A percentile compares a stretch with the other conserved stretches of the same genome.
Evolutionary conservation across 2,888 invertebrate genomes (phyloP).

Genomic region (Matsumyia berberina): DNA sequence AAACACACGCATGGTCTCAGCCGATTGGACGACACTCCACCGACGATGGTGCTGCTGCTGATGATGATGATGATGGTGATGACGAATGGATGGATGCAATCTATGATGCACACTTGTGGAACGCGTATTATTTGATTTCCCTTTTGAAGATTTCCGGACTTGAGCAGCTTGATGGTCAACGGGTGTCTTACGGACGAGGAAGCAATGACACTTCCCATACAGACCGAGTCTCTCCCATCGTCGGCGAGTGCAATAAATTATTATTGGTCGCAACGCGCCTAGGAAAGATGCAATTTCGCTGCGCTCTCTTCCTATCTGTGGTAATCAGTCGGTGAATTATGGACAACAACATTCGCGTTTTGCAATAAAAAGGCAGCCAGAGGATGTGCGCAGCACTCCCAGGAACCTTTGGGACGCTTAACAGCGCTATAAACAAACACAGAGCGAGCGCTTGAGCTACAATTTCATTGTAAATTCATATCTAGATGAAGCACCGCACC

Average conservation of each 20-base stretch:
- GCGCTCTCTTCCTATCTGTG: slow-evolving; percentile 37
- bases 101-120: slow-evolving; percentile 28
- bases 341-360: slow-evolving; percentile 43
- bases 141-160: slow-evolving; percentile 67
- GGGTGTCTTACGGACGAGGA: neutral
- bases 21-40: neutral
- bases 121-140: slow-evolving; percentile 49
- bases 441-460: slow-evolving; percentile 26
- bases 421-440: slow-evolving; percentile 43
- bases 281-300: neutral
- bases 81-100: slow-evolving; percentile 56
- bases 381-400: slow-evolving; percentile 41
- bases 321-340: slow-evolving; percentile 71
- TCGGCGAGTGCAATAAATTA: slow-evolving; percentile 31
- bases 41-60: neutral
- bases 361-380: slow-evolving; percentile 28
- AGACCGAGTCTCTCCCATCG: slow-evolving; percentile 4
- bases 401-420: slow-evolving; percentile 16
- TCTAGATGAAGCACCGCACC: slow-evolving; percentile 69
- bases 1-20: neutral
- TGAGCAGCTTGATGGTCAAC: slow-evolving; percentile 2
- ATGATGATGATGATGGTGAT: slow-evolving; percentile 39
- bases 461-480: slow-evolving; percentile 65
- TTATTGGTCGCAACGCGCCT: slow-evolving; percentile 20
- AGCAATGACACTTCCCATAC: slow-evolving; percentile 15